phyloP scores from a whole-genome alignment of 2,113 vertebrate species.

The Nothoprocta perdicaria region DNA sequence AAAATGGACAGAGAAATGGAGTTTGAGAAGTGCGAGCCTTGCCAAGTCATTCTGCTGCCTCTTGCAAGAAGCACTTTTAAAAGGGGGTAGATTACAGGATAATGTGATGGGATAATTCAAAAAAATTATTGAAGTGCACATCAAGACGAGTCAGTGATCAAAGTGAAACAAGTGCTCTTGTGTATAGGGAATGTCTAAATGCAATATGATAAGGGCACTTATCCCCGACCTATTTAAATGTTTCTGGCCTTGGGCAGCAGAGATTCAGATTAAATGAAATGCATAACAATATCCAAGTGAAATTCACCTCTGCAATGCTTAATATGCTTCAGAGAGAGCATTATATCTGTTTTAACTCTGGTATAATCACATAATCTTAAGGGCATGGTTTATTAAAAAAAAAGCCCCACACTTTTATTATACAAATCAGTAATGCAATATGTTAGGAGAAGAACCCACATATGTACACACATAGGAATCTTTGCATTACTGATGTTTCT shows the following conservation, averaged over 20 bases:
- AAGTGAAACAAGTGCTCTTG: constrained; percentile 1
- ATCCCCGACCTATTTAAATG: constrained; percentile 63
- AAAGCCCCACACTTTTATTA: neutral
- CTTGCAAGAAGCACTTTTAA: neutral
- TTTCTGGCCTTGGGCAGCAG: constrained; percentile 51
- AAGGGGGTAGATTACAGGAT: neutral
- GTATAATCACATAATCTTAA: neutral
- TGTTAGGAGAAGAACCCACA: neutral
- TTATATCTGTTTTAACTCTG: constrained; percentile 19
- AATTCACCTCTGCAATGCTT: constrained; percentile 59
- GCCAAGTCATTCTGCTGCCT: neutral
- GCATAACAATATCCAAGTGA: constrained; percentile 50
- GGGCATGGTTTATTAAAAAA: neutral
- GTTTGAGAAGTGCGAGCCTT: neutral
- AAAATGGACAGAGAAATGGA: neutral
- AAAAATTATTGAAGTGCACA: neutral
- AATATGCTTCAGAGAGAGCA: constrained; percentile 42
- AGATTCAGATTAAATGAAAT: constrained; percentile 38
- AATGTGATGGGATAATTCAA: neutral
- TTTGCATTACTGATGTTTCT: neutral
- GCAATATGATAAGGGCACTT: constrained; percentile 17
- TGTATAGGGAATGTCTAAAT: neutral
- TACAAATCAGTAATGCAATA: neutral
- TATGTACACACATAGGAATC: neutral
- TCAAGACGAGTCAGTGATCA: neutral